These are phyloP conservation scores for Xiphophorus maculatus DNA, from an alignment of 2,113 vertebrate species.

Conservation along the genomic window DNA sequence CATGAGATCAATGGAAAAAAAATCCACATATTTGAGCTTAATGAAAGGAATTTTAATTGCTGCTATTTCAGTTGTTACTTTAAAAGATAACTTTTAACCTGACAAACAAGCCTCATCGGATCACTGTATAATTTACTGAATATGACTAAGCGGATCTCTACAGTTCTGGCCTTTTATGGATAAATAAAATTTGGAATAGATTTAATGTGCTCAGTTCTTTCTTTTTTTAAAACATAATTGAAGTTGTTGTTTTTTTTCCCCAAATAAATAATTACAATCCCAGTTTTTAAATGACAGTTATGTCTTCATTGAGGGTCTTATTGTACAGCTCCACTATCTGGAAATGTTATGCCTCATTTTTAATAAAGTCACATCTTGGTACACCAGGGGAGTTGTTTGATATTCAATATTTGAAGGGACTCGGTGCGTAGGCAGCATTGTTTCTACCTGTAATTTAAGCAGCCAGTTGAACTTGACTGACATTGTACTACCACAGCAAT, in stretches of 20 bases:
- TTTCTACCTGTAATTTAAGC: conserved; percentile 4
- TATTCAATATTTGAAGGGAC: background rate
- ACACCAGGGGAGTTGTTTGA: conserved; percentile 9
- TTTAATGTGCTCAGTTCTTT: background rate
- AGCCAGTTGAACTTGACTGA: background rate
- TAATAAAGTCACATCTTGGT: conserved; percentile 8
- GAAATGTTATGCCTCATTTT: conserved; percentile 5
- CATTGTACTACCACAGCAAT: background rate
- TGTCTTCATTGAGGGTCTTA: background rate
- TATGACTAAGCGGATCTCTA: background rate
- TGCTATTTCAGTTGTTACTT: too few relatives aligned
- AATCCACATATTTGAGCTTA: too few relatives aligned
- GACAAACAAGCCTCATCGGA: too few relatives aligned
- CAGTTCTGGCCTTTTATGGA: background rate
- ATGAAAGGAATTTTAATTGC: too few relatives aligned
- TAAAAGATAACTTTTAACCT: too few relatives aligned
- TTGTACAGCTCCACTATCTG: background rate
- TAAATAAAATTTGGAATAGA: background rate
- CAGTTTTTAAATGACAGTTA: background rate
- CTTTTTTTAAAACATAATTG: background rate
- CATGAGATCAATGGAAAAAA: background rate
- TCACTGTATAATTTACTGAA: background rate
- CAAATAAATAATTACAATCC: background rate
- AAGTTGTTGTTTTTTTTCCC: too few relatives aligned
- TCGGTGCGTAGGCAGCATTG: background rate